Evolutionary conservation across 2,888 invertebrate genomes (phyloP).

Genomic region (Eupithecia tripunctaria): DNA sequence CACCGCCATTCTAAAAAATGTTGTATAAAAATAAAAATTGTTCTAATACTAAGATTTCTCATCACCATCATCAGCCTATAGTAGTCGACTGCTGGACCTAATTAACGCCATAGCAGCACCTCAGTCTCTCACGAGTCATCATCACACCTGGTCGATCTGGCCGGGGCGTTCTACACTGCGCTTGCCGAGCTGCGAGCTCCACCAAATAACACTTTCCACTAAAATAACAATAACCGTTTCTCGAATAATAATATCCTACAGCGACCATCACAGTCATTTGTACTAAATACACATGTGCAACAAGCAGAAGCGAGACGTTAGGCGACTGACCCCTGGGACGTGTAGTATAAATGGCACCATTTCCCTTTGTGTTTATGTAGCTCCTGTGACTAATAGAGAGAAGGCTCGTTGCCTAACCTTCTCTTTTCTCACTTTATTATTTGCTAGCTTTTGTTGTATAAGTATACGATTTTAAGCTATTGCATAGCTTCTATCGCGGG

Average conservation of each 20-base stretch:
- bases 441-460: neutral
- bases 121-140: neutral
- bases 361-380: constrained; percentile 33
- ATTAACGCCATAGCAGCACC: neutral
- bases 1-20: no score
- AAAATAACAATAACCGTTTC: neutral
- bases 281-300: constrained; percentile 12
- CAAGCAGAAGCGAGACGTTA: constrained; percentile 10
- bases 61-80: neutral
- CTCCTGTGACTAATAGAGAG: constrained; percentile 33
- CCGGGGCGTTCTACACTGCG: neutral
- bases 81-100: neutral
- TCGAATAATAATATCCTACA: neutral
- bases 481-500: no score
- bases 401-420: neutral
- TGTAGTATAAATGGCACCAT: constrained; percentile 31
- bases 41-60: no score
- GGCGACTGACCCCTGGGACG: constrained; percentile 30
- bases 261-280: neutral
- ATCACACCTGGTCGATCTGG: neutral
- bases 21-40: no score
- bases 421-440: constrained; percentile 7
- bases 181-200: neutral
- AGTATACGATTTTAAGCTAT: no score
- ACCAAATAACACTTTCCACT: neutral